Base-by-base conservation (phyloP, 1,140 invertebrate species). In the Ephestia elutella region DNA sequence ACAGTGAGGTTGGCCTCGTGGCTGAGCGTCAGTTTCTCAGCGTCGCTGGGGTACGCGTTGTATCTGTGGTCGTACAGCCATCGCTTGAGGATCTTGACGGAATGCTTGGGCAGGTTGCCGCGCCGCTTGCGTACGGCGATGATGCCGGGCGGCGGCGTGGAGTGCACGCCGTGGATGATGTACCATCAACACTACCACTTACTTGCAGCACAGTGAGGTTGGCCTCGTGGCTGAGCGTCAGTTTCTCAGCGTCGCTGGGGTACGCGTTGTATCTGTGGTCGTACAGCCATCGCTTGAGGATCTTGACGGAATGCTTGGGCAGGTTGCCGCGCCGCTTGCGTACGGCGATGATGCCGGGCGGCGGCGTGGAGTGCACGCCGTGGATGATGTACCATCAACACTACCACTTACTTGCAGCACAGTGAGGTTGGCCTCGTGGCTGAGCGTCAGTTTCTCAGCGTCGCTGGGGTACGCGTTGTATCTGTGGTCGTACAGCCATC, bases 391-490 rank as follows among this genome's bases (percentile, higher is more conserved):
- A 25, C 21, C 21, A n/a, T n/a, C n/a, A n/a, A n/a, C n/a, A n/a
- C n/a, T n/a, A n/a, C 21, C n/a, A 60, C 30, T 59, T 7, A 60
- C 32, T 60, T 60, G 96, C 9, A 97, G 89, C 0, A 97, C 93
- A 0, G 96, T 97, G 0, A 99, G 89, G 75, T 95, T 95, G 0
- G 97, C 95, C 71, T 96, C 95, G 75, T 94, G 92, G 10, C 96
- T 96, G 5, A 99, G 87, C 0, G 92, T 91, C 0, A 94, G 78
- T 80, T 99, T 99, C 82, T 98, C 96, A 15, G 93, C 93, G 76
- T 99, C 97, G 68, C 93, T 97, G 0, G 97, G 97, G 80, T 99
- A 99, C 0, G 97, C 97, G 80, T 98, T 97, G 89, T 97, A 98
- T 18, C 96, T 91, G 75, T 98, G 96, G 55, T 97, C 95, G 75